A percentile compares a stretch with the other conserved stretches of the same genome.
These are phyloP conservation scores for Sceloporus undulatus DNA, from an alignment of 2,113 vertebrate species.

Conservation along the genomic window DNA sequence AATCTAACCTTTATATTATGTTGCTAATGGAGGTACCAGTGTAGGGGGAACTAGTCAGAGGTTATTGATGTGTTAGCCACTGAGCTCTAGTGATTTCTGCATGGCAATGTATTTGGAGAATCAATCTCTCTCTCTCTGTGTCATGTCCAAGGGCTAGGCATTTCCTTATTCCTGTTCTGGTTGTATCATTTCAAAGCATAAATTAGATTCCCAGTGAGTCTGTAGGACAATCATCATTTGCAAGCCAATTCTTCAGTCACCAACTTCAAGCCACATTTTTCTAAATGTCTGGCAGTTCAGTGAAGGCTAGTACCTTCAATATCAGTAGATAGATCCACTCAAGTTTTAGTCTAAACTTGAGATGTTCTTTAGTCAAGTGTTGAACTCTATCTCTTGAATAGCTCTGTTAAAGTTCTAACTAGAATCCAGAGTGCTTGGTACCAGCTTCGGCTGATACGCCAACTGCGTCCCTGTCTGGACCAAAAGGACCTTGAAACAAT, in stretches of 20 bases:
- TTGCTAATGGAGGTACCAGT: conserved; percentile 14
- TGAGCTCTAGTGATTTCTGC: background rate
- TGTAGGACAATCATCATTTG: background rate
- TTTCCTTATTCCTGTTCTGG: background rate
- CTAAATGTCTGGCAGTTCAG: no score
- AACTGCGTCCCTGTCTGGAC: no score
- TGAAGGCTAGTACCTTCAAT: no score
- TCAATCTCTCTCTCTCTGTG: no score
- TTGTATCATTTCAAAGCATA: background rate
- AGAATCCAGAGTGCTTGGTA: no score
- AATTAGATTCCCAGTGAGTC: background rate
- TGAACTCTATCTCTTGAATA: no score
- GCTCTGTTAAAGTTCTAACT: no score
- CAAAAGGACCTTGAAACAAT: no score
- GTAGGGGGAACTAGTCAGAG: conserved; percentile 4
- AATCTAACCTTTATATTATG: background rate
- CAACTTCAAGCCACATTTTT: background rate
- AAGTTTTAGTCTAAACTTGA: no score
- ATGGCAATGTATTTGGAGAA: background rate
- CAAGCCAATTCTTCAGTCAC: background rate
- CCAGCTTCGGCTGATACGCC: no score
- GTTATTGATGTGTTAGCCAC: background rate
- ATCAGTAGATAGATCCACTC: no score
- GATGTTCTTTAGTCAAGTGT: no score
- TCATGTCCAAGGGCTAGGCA: background rate